phyloP scores from a whole-genome alignment of 2,888 invertebrate genomes.

The Napeogenes sylphis region DNA sequence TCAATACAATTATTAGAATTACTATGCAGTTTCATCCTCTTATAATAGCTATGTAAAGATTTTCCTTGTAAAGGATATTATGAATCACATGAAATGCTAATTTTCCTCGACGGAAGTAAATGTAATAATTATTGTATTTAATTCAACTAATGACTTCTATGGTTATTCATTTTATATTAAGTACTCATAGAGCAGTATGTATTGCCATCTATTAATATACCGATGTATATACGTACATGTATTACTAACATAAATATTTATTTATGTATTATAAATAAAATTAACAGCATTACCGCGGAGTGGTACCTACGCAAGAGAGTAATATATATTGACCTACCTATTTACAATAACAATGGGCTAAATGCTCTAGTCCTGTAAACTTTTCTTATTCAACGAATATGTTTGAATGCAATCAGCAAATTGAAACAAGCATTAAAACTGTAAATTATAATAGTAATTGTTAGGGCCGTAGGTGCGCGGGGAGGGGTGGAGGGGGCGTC shows the following conservation, averaged over 20 bases:
- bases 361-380: not conserved
- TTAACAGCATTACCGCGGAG: no score
- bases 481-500: slow-evolving; percentile 38
- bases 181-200: not conserved
- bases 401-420: slow-evolving; percentile 7
- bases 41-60: slow-evolving; percentile 11
- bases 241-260: not conserved
- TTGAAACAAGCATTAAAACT: slow-evolving; percentile 23
- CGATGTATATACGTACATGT: no score
- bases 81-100: slow-evolving; percentile 16
- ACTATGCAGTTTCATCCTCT: slow-evolving; percentile 5
- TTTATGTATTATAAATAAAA: not conserved
- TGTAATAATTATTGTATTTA: slow-evolving; percentile 6
- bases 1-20: no score
- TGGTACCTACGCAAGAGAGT: no score
- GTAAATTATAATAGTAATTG: slow-evolving; percentile 58
- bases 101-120: slow-evolving; percentile 9
- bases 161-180: slow-evolving; percentile 2
- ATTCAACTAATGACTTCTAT: not conserved
- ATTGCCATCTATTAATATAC: no score
- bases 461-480: slow-evolving; percentile 16
- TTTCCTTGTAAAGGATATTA: slow-evolving; percentile 16
- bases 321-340: no score
- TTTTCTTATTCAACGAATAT: not conserved
- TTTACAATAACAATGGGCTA: no score